Evolutionary conservation across 2,888 invertebrate genomes (phyloP).

Genomic region (Pyrgus malvae): DNA sequence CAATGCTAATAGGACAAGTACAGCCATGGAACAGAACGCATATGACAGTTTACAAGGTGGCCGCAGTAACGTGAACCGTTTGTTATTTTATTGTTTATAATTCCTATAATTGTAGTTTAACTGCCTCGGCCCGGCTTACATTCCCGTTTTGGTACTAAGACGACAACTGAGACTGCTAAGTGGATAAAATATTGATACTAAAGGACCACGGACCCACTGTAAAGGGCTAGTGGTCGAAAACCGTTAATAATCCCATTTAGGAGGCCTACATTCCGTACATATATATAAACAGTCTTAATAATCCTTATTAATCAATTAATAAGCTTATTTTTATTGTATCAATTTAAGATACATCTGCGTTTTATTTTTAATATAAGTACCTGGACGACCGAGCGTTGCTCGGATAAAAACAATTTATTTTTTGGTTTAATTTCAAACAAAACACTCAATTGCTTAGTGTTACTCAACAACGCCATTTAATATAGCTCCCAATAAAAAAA

Average conservation of each 20-base stretch:
- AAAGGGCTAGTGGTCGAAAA: conserved; percentile 7
- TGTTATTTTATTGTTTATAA: conserved; percentile 35
- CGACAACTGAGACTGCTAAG: conserved; percentile 21
- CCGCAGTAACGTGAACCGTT: conserved; percentile 37
- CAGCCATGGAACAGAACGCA: conserved; percentile 56
- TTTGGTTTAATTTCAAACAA: no score
- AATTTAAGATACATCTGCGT: no score
- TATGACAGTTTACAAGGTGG: conserved; percentile 62
- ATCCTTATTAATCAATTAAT: no score
- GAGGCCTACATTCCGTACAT: not conserved
- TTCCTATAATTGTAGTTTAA: conserved; percentile 28
- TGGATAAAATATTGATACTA: conserved; percentile 23
- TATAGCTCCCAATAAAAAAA: no score
- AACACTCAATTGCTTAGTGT: no score
- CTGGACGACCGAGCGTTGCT: no score
- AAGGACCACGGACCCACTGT: not conserved
- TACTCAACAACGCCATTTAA: no score
- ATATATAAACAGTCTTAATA: no score
- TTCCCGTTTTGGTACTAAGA: conserved; percentile 25
- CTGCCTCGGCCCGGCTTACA: conserved; percentile 16
- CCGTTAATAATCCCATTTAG: conserved; percentile 16
- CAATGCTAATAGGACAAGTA: conserved; percentile 71
- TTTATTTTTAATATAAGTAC: no score
- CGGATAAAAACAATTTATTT: no score
- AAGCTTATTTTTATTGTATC: no score